A percentile compares a stretch with the other conserved stretches of the same genome.
Conservation (phyloP, 2,113 vertebrate species). For the Jaculus jaculus region DNA sequence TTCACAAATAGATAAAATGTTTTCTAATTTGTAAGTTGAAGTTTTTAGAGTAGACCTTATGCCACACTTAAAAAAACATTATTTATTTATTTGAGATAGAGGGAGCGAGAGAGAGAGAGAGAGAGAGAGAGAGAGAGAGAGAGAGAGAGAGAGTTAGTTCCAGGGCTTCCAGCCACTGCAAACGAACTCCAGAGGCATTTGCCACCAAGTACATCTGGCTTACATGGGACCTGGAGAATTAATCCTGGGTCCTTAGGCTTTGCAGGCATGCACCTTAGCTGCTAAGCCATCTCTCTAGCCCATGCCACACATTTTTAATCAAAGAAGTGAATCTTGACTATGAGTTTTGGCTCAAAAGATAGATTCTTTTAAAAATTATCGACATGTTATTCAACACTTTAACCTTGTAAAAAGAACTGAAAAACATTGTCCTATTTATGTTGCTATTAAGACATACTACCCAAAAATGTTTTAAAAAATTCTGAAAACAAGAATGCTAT, state of each 20-base stretch:
- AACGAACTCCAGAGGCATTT: too few species aligned
- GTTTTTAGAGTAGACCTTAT: background rate
- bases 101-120: too few species aligned
- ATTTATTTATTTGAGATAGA: too few species aligned
- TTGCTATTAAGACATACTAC: background rate
- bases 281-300: too few species aligned
- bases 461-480: background rate
- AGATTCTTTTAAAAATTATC: background rate
- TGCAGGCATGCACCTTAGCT: too few species aligned
- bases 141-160: too few species aligned
- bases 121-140: too few species aligned
- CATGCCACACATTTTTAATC: background rate
- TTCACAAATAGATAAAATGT: background rate
- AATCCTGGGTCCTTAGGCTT: too few species aligned
- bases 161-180: too few species aligned
- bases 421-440: background rate
- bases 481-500: background rate
- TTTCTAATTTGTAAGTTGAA: background rate
- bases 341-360: background rate
- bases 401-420: background rate
- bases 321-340: background rate
- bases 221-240: too few species aligned
- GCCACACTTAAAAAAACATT: too few species aligned
- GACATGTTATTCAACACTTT: background rate
- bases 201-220: too few species aligned